Evolutionary conservation across 1,140 invertebrate genomes (phyloP), one percentile per base, ranked within the genome.

Genomic region (Drosophila malerkotliana): DNA sequence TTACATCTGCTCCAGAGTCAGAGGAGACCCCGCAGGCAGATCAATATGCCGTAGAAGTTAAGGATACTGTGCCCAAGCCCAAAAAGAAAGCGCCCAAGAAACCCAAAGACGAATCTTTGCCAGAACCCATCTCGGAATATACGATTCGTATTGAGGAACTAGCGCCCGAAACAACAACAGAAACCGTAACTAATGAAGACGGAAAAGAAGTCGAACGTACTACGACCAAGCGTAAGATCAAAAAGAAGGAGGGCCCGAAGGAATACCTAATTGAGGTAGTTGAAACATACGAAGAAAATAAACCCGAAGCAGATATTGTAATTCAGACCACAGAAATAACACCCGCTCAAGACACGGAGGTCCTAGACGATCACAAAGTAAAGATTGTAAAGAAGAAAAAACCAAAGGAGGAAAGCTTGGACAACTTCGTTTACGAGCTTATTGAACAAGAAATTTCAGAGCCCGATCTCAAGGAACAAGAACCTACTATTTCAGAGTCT

Each of bases 141-240:
- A 58, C 62, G 2, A 68, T 84, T 57, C 67, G 77, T 10, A 62
- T 92, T 56, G 90, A 92, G 74, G 92, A 92, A 62, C 30, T 81
- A 4, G 68, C 79, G 3, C 85, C 92, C 18, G 90, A 90, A 76
- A 74, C 61, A 48, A 34, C 55, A 44, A 72, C 54, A 0, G 77
- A 87, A 21, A 53, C 92, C 81, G 60, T 92, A 4, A 39, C 73
- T 28, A 79, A 91, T 12, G 93, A 92, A 41, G 92, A 92, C 4
- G 82, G 92, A 4, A 73, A 80, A 12, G 67, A 79, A 49, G 59
- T 83, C 1, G 78, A 77, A 78, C 91, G 79, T 39, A 77, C 78
- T 18, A 87, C 63, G 9, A 81, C 79, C 4, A 91, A 87, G 32
- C 61, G 87, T 5, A 91, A 60, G 34, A 71, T 91, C 3, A 91